Conservation (phyloP, 92 coral and sea anemone genomes). For the Nematostella vectensis region DNA sequence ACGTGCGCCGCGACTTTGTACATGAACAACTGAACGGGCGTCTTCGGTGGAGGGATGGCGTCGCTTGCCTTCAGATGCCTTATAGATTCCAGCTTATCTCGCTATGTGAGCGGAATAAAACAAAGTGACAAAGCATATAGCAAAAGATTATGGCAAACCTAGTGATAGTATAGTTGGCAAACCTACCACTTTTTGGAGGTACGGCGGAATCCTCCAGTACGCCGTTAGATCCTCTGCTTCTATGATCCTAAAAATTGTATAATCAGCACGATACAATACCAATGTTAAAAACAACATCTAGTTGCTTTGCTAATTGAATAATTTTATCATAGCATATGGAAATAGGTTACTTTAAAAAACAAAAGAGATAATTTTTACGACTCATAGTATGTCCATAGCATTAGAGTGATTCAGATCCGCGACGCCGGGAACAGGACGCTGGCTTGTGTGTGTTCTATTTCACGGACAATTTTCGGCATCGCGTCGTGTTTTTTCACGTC, state of each 20-base stretch:
- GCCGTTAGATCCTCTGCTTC: slow-evolving; percentile 64
- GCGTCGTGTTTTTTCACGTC: too few species aligned
- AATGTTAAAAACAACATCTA: too few species aligned
- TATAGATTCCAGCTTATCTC: slow-evolving; percentile 76
- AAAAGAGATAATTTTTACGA: too few species aligned
- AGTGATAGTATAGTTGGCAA: background rate
- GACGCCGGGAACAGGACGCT: too few species aligned
- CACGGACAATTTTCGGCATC: too few species aligned
- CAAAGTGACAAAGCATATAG: background rate
- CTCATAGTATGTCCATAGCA: too few species aligned
- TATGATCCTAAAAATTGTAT: slow-evolving; percentile 59
- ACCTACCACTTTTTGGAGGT: slow-evolving; percentile 73
- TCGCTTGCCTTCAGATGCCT: slow-evolving; percentile 69
- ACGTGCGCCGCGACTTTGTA: slow-evolving; percentile 75
- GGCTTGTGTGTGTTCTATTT: too few species aligned
- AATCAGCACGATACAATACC: too few species aligned
- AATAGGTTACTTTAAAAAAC: too few species aligned
- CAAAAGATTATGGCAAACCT: background rate
- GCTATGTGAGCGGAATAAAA: slow-evolving; percentile 24
- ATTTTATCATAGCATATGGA: too few species aligned
- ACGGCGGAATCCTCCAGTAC: slow-evolving; percentile 90
- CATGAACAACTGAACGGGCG: slow-evolving; percentile 48
- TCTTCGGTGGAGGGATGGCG: slow-evolving; percentile 49
- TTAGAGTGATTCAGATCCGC: too few species aligned
- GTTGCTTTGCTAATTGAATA: too few species aligned